These are phyloP conservation scores for Lasioglossum malachurum DNA, from an alignment of 2,888 invertebrate genomes.

Conservation along the genomic window DNA sequence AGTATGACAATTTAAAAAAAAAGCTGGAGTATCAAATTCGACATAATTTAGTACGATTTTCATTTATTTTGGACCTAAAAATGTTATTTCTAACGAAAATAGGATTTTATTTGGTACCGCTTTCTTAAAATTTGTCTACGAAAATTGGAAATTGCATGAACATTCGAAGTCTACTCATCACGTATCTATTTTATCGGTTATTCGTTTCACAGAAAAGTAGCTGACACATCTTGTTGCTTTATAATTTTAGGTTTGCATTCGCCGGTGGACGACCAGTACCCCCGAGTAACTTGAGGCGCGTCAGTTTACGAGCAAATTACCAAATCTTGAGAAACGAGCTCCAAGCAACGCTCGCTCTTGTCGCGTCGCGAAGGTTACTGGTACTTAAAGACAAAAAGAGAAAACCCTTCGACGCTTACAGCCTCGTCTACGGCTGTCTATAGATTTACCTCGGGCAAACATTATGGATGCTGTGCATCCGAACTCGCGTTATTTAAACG, in stretches of 20 bases:
- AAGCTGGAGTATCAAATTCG: too few species aligned
- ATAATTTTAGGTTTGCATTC: conserved; percentile 80
- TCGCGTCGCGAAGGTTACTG: conserved; percentile 81
- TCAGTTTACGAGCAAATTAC: conserved; percentile 82
- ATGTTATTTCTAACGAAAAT: too few species aligned
- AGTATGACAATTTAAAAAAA: too few species aligned
- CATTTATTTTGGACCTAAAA: too few species aligned
- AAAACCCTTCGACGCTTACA: conserved; percentile 73
- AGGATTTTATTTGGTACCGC: too few species aligned
- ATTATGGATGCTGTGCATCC: conserved; percentile 37
- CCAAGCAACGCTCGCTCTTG: conserved; percentile 80
- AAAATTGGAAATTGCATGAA: too few species aligned
- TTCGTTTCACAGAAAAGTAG: background rate
- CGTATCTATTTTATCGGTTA: background rate
- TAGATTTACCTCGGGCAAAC: conserved; percentile 35
- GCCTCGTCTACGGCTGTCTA: conserved; percentile 68
- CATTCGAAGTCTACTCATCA: too few species aligned
- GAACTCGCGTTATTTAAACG: background rate
- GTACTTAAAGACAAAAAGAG: conserved; percentile 80
- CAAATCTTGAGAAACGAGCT: conserved; percentile 82
- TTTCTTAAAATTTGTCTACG: too few species aligned
- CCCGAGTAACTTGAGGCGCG: conserved; percentile 80
- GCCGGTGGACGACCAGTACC: conserved; percentile 83
- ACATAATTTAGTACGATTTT: too few species aligned
- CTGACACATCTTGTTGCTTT: background rate